Evolutionary conservation across 2,797 vertebrate species (phyloP).

Genomic region (Arrhamphus sclerolepis): DNA sequence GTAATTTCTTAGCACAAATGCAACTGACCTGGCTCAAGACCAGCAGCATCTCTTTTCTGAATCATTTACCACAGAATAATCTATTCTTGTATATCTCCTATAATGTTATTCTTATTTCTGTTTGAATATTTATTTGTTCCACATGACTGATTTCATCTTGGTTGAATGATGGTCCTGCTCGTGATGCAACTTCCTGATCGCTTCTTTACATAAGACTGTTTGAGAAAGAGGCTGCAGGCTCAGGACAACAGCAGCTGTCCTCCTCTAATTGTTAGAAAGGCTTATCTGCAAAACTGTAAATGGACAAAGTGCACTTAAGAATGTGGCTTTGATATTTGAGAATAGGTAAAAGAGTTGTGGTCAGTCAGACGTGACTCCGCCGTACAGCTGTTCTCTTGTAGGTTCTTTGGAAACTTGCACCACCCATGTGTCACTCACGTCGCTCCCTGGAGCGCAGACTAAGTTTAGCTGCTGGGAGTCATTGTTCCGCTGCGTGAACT

Average conservation of each 20-base stretch:
- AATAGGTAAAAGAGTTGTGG: neutral
- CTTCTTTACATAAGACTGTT: no score
- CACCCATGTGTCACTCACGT: constrained; percentile 26
- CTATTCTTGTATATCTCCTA: neutral
- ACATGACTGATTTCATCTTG: neutral
- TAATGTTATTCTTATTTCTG: neutral
- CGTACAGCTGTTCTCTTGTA: constrained; percentile 16
- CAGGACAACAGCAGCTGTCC: no score
- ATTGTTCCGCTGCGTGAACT: constrained; percentile 42
- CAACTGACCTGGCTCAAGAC: constrained; percentile 16
- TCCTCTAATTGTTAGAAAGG: no score
- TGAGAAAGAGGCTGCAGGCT: no score
- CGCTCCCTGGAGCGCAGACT: constrained; percentile 38
- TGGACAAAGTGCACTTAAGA: neutral
- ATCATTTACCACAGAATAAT: neutral
- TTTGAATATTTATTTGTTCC: constrained; percentile 4
- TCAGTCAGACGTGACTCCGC: constrained; percentile 6
- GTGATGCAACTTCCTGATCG: no score
- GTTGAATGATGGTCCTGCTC: neutral
- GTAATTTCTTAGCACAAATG: constrained; percentile 29
- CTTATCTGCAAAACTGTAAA: no score
- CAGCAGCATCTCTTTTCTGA: neutral
- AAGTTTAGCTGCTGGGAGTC: constrained; percentile 45
- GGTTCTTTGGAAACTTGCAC: constrained; percentile 5
- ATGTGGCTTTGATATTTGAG: neutral